phyloP scores from a whole-genome alignment of 2,888 invertebrate species.

The Melinaea marsaeus region DNA sequence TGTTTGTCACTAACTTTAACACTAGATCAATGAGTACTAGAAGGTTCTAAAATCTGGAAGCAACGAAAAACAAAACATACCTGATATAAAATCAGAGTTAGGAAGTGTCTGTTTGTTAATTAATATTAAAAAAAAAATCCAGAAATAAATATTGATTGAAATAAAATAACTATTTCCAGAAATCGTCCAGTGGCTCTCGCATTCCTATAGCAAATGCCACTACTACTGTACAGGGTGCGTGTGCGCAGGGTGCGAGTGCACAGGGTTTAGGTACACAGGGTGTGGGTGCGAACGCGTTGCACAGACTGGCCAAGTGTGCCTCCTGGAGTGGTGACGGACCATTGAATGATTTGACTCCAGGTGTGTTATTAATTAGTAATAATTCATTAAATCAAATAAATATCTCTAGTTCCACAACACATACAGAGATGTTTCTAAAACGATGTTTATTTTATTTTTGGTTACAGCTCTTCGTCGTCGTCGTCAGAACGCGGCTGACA shows the following conservation, averaged over 20 bases:
- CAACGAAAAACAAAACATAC: too few species aligned
- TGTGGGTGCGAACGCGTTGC: conserved; percentile 42
- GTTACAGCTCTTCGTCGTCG: conserved; percentile 80
- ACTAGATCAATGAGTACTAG: too few species aligned
- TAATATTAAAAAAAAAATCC: too few species aligned
- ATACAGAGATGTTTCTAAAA: too few species aligned
- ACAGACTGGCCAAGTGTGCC: conserved; percentile 82
- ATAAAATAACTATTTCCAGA: conserved; percentile 35
- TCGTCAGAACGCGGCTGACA: conserved; percentile 86
- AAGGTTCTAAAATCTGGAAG: too few species aligned
- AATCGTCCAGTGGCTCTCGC: conserved; percentile 59
- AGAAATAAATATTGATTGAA: too few species aligned
- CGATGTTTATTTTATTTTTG: background rate
- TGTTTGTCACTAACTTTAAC: too few species aligned
- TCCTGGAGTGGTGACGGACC: conserved; percentile 81
- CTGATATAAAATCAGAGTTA: too few species aligned
- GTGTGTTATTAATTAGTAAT: background rate
- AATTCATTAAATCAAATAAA: too few species aligned
- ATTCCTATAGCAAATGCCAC: conserved; percentile 53
- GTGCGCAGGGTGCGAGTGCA: conserved; percentile 25
- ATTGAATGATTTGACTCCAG: conserved; percentile 22
- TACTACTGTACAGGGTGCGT: conserved; percentile 36
- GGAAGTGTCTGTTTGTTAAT: too few species aligned
- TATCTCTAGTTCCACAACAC: too few species aligned
- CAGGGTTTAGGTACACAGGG: conserved; percentile 32